Base-by-base conservation (phyloP, 2,797 vertebrate species). In the Typhlichthys eigenmanni region DNA sequence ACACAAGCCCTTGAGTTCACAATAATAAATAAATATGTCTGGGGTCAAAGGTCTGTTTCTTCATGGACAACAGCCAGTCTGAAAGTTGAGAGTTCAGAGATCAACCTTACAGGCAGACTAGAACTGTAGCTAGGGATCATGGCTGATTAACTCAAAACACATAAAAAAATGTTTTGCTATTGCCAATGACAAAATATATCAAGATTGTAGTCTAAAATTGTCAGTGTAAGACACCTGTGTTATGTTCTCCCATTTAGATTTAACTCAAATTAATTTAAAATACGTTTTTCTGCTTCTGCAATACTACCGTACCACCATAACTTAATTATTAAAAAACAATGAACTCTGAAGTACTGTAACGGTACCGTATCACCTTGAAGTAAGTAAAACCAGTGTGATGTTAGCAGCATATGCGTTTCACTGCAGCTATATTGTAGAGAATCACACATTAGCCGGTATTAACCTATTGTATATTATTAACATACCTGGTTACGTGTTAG, bases 11-110 rank as follows among this genome's bases (percentile, higher is more conserved):
- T 47, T 48, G 16, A 53, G n/a, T 55, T 16, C 68, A 60, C 62
- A 34, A 38, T 29, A 55, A 67, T 58, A 71, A 68, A 71, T 64
- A 75, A 65, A 80, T 70, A 71, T 76, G 58, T 68, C 58, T 66
- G 9, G 1, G 68, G 65, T 63, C 49, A 72, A 38, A 38, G 34
- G 6, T 38, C 34, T 38, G 34, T 38, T 38, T 38, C 34, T 38
- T 38, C 4, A 38, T 38, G 8, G 34, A 38, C 34, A 38, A 38
- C 64, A 71, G 76, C 82, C 82, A 87, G 63, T 74, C 71, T 79
- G 75, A 81, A 87, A 88, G 72, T 77, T 85, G 82, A 80, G 86
- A 81, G 77, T 84, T 71, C 79, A 62, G 61, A 12, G n/a, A 19
- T 19, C 19, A 2, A 19, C 65, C 78, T 56, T 74, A 55, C 69